These are phyloP conservation scores for Cosmia pyralina DNA, from an alignment of 2,888 invertebrate genomes.

Conservation along the genomic window DNA sequence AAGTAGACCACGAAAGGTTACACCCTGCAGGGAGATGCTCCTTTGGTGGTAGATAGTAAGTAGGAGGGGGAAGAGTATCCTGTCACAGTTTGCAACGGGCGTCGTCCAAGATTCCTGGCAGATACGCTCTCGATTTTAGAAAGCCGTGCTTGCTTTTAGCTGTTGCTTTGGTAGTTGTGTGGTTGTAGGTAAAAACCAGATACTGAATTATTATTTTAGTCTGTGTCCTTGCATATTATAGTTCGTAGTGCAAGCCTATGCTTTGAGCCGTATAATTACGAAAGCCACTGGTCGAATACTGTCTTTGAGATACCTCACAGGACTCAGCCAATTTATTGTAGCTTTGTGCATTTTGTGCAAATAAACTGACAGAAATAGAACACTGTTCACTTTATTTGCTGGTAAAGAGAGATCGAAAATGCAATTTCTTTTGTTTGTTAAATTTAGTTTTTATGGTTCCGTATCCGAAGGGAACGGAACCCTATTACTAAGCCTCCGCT, in stretches of 20 bases:
- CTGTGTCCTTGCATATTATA: neutral
- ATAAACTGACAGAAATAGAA: constrained; percentile 1
- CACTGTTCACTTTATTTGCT: neutral
- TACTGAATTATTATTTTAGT: neutral
- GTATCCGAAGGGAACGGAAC: no score
- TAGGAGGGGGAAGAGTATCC: no score
- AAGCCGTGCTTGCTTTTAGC: no score
- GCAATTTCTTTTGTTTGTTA: constrained; percentile 8
- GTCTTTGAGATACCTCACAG: constrained; percentile 7
- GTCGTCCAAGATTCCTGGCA: no score
- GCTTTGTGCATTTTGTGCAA: constrained; percentile 5
- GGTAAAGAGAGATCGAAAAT: constrained; percentile 9
- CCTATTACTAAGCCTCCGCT: no score
- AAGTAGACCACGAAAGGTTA: no score
- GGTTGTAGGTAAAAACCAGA: neutral
- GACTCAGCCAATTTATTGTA: constrained; percentile 22
- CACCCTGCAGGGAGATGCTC: no score
- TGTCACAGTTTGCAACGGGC: no score
- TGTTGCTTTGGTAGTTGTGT: no score
- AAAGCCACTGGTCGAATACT: neutral
- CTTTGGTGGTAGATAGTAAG: no score
- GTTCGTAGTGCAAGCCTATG: constrained; percentile 8
- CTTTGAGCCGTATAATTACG: constrained; percentile 7
- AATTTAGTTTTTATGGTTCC: no score
- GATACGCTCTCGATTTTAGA: no score